Base-by-base conservation (phyloP, 92 coral and sea anemone genomes). In the Epizoanthus fatuus region DNA sequence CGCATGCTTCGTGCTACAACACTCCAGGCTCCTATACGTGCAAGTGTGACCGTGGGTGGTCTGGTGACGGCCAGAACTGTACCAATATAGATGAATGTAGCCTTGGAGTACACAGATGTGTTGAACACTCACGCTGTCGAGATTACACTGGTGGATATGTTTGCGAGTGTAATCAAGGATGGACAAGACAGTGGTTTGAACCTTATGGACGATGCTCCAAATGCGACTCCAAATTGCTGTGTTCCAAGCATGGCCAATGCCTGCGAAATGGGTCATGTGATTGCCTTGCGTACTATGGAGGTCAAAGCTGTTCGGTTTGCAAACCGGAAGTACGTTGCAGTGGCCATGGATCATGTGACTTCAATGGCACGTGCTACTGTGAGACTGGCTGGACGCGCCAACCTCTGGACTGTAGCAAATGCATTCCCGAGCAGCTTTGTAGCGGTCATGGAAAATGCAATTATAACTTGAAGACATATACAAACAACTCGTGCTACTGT, bases 101-200 rank as follows among this genome's bases (percentile, higher is more conserved):
- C 44, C 84, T 83, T 14, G 89, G 92, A 11, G 25, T 74, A 6
- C 89, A 91, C 63, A 56, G 66, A 3, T 91, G 94, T 79, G 68
- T 91, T 17, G 89, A 91, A 47, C 80, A 91, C 17, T 91, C 94
- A 19, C 84, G 69, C 60, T 91, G 94, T 63, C 80, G 45, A 1
- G 94, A 91, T 65, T 79, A 87, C 63, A 58, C 73, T 15, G 94
- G 94, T 15, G 90, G 94, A 4, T 91, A 86, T 66, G 63, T 71
- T 38, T 91, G 94, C 38, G 52, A 69, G 11, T 91, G 94, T 47
- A 35, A 76, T 7, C 57, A 49, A 3, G 94, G 94, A 49, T 91
- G 94, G 94, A 70, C 73, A 40, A 88, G 94, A n/a, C 94, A 91
- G 79, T 83, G 91, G 94, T 91, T 91, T 72, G 94, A 91, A 63